Evolutionary conservation across 2,797 vertebrate species (phyloP).

Genomic region (Aselliscus stoliczkanus): DNA sequence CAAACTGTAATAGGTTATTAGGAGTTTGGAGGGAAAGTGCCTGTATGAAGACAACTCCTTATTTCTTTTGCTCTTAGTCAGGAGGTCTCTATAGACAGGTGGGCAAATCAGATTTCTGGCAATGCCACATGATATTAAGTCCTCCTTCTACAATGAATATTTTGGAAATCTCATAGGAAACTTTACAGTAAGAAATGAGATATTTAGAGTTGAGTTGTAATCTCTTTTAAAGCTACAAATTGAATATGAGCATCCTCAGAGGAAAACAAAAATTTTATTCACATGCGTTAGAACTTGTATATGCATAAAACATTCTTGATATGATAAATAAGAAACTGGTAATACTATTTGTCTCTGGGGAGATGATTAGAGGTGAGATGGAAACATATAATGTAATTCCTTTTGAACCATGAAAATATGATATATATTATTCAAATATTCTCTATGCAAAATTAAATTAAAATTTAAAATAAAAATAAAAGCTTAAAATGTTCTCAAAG

Average conservation of each 20-base stretch:
- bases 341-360: neutral
- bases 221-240: neutral
- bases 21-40: neutral
- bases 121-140: neutral
- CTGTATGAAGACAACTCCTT: neutral
- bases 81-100: neutral
- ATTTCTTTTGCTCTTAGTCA: neutral
- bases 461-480: neutral
- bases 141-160: neutral
- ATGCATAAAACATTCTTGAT: neutral
- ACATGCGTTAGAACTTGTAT: neutral
- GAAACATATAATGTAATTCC: neutral
- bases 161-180: neutral
- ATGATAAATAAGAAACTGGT: neutral
- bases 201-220: neutral
- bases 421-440: neutral
- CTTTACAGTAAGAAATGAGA: neutral
- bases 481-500: neutral
- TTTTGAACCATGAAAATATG: slow-evolving; percentile 1
- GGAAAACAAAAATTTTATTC: neutral
- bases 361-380: neutral
- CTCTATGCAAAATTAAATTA: neutral
- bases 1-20: neutral
- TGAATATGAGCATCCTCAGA: neutral
- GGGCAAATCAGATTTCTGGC: neutral